Percentiles rank a stretch among this genome's conserved stretches.
Evolutionary conservation across 2,113 vertebrate species (phyloP).

Genomic region (Solenodon paradoxus): DNA sequence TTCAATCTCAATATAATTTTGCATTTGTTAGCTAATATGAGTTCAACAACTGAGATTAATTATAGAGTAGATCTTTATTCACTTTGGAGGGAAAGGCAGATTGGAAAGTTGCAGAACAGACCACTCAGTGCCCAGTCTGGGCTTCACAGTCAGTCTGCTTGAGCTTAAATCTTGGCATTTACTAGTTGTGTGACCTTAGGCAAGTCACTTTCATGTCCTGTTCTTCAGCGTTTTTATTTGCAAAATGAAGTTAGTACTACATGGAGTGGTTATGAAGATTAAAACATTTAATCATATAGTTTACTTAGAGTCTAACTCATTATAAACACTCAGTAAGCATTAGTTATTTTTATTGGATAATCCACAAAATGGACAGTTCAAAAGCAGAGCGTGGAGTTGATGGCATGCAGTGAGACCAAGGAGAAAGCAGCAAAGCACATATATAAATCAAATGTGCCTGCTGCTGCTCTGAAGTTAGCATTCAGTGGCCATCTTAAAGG

Average conservation of each 20-base stretch:
- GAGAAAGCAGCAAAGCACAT: neutral
- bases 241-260: constrained; percentile 28
- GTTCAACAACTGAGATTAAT: neutral
- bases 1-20: neutral
- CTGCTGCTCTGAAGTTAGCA: neutral
- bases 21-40: neutral
- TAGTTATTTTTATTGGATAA: neutral
- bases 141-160: neutral
- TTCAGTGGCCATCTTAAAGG: neutral
- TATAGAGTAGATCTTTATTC: constrained; percentile 38
- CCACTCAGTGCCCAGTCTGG: no score
- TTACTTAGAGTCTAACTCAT: neutral
- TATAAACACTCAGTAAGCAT: neutral
- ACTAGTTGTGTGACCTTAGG: neutral
- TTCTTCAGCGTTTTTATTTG: constrained; percentile 9
- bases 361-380: neutral
- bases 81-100: neutral
- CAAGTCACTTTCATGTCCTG: constrained; percentile 24
- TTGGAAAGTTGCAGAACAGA: neutral
- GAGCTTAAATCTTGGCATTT: no score
- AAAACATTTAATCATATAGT: constrained; percentile 23
- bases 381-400: neutral
- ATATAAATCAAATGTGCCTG: neutral
- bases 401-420: neutral
- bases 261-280: neutral